Evolutionary conservation across 2,888 invertebrate species (phyloP), one percentile per base, ranked within the genome.

Genomic region (Teinopalpus imperialis): DNA sequence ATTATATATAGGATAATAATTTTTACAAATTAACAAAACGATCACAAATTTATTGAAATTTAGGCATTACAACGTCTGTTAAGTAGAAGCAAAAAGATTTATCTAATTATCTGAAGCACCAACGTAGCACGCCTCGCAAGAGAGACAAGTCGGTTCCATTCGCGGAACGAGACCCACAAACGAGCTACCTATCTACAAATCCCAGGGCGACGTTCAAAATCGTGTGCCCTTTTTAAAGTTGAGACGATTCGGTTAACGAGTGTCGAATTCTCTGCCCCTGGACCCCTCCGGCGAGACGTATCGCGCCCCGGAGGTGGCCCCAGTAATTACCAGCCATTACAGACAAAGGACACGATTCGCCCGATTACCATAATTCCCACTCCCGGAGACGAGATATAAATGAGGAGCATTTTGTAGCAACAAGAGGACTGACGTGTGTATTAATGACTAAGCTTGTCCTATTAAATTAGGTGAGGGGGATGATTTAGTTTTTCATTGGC

Each of bases 351-450:
- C 85, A 81, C 78, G 83, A 77, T 80, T 82, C 81, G 80, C 73
- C 81, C 82, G 85, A 87, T 87, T 88, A 88, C 81, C 87, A 87
- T 88, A 87, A 87, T 85, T 85, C 85, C 83, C 81, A 77, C 73
- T 78, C 78, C 74, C 79, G 77, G 73, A 73, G 77, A 70, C 78
- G 72, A 74, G 80, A 81, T 82, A 87, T 80, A 86, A 87, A 87
- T 86, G 87, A 74, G 70, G 75, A 77, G 80, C 87, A 86, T 87
- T 88, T 86, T 86, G 87, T 87, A 83, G 76, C 83, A 85, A 85
- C 80, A 81, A 80, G 75, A 74, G 72, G 75, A 79, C 74, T 87
- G 87, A 87, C 87, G 79, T 82, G 81, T 87, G 87, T 88, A 88
- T 88, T 86, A 86, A 88, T 87, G 87, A 79, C 80, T 75, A 74